These are phyloP conservation scores for Lasioglossum villosulum DNA, from an alignment of 2,888 invertebrate species.

Conservation along the genomic window DNA sequence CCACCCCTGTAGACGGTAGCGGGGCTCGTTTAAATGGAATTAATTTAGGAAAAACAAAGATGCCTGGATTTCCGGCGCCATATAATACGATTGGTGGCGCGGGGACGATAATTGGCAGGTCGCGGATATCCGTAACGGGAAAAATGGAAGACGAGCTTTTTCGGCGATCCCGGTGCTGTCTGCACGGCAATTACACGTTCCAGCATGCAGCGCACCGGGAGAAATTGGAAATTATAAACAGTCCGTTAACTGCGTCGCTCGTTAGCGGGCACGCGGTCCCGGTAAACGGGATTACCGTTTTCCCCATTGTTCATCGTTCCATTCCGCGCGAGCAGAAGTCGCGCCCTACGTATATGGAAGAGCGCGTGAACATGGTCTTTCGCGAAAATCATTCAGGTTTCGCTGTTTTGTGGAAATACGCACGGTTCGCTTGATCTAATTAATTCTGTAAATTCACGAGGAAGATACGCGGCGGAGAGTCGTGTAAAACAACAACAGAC, in stretches of 20 bases:
- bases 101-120: slow-evolving; percentile 32
- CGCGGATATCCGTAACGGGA: slow-evolving; percentile 8
- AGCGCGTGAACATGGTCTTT: not conserved
- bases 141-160: slow-evolving; percentile 28
- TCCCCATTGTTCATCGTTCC: slow-evolving; percentile 16
- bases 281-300: slow-evolving; percentile 14
- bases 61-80: slow-evolving; percentile 12
- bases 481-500: not conserved
- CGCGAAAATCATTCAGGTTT: not conserved
- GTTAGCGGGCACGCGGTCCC: slow-evolving; percentile 26
- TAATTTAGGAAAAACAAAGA: slow-evolving; percentile 50
- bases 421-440: not conserved
- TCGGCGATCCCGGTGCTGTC: not conserved
- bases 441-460: not conserved
- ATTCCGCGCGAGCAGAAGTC: not conserved
- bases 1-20: not conserved
- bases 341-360: not conserved
- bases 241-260: slow-evolving; percentile 38
- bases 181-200: slow-evolving; percentile 33
- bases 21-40: slow-evolving; percentile 32
- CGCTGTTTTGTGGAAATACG: not conserved
- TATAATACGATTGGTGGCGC: slow-evolving; percentile 49
- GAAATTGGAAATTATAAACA: slow-evolving; percentile 41
- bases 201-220: slow-evolving; percentile 10
- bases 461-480: too few species aligned